Percentiles rank a stretch among this genome's conserved stretches.
These are phyloP conservation scores for Tyrannus savana DNA, from an alignment of 2,113 vertebrate genomes.

Conservation along the genomic window DNA sequence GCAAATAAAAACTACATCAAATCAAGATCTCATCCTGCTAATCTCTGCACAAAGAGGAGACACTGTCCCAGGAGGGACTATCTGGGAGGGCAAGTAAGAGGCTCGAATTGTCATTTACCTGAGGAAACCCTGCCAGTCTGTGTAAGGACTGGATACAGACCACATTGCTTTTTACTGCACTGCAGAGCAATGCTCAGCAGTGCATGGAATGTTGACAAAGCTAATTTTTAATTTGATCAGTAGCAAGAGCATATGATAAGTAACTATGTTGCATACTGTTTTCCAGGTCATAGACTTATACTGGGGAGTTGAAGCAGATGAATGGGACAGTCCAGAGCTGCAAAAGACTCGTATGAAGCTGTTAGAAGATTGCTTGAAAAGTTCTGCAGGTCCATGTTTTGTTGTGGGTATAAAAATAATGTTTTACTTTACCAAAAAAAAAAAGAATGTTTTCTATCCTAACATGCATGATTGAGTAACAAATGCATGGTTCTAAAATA, in stretches of 20 bases:
- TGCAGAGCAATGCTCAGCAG: background rate
- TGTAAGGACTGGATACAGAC: background rate
- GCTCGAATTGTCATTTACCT: background rate
- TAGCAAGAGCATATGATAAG: background rate
- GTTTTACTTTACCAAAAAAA: slow-evolving; percentile 61
- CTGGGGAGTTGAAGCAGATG: slow-evolving; percentile 92
- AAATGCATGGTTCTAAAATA: background rate
- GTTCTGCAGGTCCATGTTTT: slow-evolving; percentile 97
- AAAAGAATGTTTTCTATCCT: background rate
- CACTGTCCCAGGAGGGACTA: background rate
- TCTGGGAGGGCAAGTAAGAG: background rate
- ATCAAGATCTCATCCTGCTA: slow-evolving; percentile 13
- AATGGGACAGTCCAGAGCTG: slow-evolving; percentile 94
- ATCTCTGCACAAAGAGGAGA: background rate
- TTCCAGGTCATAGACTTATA: slow-evolving; percentile 95
- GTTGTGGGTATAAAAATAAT: slow-evolving; percentile 91
- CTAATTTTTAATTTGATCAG: background rate
- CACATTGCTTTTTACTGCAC: background rate
- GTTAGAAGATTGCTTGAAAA: slow-evolving; percentile 95
- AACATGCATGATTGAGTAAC: background rate
- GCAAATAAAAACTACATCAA: background rate
- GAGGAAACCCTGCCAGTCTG: background rate
- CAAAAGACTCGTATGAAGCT: slow-evolving; percentile 94
- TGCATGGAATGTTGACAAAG: background rate
- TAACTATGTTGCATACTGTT: background rate